Evolutionary conservation across 1,140 invertebrate species (phyloP).

Genomic region (Polypedilum pembai): DNA sequence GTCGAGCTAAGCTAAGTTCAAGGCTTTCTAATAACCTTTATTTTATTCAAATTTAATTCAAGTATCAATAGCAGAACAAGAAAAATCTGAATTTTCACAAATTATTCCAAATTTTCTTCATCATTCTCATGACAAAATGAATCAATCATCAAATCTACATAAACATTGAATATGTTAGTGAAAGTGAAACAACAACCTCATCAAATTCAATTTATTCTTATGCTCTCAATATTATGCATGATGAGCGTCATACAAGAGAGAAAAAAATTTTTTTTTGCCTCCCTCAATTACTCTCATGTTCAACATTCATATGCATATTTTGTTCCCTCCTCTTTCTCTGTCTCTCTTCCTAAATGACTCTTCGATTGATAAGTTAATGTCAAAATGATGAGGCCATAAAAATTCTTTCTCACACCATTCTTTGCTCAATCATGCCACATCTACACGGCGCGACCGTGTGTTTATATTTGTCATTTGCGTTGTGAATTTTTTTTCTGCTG

Average conservation of each 20-base stretch:
- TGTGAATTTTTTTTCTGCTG: slow-evolving; percentile 16
- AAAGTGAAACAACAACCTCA: not conserved
- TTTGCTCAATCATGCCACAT: not conserved
- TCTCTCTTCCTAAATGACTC: not conserved
- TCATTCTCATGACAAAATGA: too few relatives aligned
- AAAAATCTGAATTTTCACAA: too few relatives aligned
- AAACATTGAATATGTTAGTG: too few relatives aligned
- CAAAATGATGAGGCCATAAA: slow-evolving; percentile 27
- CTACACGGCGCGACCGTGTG: not conserved
- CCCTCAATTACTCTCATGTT: not conserved
- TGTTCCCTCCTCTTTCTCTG: not conserved
- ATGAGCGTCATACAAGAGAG: not conserved
- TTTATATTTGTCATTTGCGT: not conserved
- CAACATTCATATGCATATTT: not conserved
- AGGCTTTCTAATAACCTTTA: too few relatives aligned
- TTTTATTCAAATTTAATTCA: too few relatives aligned
- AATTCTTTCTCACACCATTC: not conserved
- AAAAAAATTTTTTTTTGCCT: not conserved
- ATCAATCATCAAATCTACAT: too few relatives aligned
- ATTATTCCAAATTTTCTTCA: too few relatives aligned
- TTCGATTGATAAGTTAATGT: slow-evolving; percentile 28
- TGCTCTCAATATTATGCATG: too few relatives aligned
- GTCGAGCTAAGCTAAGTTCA: too few relatives aligned
- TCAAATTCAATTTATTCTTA: not conserved
- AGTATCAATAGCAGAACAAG: too few relatives aligned